Conservation (phyloP, 2,113 vertebrate genomes). For the Cynoglossus semilaevis region DNA sequence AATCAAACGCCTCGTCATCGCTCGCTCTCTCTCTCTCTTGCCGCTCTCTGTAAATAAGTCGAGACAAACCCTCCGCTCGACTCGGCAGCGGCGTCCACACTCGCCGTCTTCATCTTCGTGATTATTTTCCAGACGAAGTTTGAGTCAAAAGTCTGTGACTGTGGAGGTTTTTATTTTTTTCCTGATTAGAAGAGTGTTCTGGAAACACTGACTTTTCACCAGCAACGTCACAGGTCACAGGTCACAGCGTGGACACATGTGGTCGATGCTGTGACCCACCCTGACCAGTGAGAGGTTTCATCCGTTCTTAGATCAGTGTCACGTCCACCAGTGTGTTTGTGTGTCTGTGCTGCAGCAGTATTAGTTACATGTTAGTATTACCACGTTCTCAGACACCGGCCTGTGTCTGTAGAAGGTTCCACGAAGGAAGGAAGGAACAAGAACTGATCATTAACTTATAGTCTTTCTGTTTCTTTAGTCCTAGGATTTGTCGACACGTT, state of each 20-base stretch:
- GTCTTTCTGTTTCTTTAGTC: constrained; percentile 24
- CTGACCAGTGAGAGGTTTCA: constrained; percentile 13
- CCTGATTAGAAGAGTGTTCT: constrained; percentile 20
- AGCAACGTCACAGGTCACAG: constrained; percentile 61
- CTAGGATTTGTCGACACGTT: constrained; percentile 17
- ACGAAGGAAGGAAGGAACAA: constrained; percentile 40
- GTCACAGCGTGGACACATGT: constrained; percentile 16
- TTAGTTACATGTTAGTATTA: constrained; percentile 30
- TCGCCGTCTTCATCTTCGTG: background rate
- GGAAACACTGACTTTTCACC: constrained; percentile 54
- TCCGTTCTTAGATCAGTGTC: constrained; percentile 11
- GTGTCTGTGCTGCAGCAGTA: constrained; percentile 26
- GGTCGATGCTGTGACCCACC: constrained; percentile 23
- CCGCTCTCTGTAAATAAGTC: constrained; percentile 38
- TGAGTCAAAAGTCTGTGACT: constrained; percentile 7
- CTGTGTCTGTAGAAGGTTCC: constrained; percentile 20
- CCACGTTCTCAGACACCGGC: constrained; percentile 1
- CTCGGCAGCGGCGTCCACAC: too few species aligned
- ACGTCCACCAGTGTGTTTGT: constrained; percentile 11
- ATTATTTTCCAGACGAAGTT: background rate
- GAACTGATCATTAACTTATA: constrained; percentile 16
- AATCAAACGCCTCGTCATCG: constrained; percentile 2
- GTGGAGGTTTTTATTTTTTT: constrained; percentile 9
- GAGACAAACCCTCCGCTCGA: background rate
- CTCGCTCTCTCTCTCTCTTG: constrained; percentile 31